These are phyloP conservation scores for Gymnothorax javanicus DNA, from an alignment of 2,797 vertebrate genomes.

Conservation along the genomic window DNA sequence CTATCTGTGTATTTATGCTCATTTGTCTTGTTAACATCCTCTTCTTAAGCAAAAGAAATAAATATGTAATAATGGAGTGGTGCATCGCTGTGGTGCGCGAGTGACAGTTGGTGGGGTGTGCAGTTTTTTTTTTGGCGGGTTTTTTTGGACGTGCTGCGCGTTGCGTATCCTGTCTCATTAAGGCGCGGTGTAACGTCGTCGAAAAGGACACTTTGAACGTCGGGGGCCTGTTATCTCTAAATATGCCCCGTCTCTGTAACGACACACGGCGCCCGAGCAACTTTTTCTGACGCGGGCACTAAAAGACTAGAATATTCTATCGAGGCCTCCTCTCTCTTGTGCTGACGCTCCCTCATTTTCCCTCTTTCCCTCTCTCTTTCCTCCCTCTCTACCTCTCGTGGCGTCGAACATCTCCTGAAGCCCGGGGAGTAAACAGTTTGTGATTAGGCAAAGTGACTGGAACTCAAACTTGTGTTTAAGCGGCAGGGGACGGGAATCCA, in stretches of 20 bases:
- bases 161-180: conserved; percentile 75
- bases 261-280: conserved; percentile 57
- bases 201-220: conserved; percentile 72
- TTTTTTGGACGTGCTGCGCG: conserved; percentile 59
- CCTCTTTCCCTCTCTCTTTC: conserved; percentile 57
- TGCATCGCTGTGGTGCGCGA: conserved; percentile 46
- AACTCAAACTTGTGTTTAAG: conserved; percentile 57
- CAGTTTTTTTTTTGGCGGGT: conserved; percentile 27
- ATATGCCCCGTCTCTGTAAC: conserved; percentile 77
- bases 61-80: conserved; percentile 58
- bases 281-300: conserved; percentile 33
- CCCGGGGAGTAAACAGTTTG: neutral
- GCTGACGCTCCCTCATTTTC: conserved; percentile 31
- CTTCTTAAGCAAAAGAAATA: conserved; percentile 59
- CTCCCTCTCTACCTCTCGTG: conserved; percentile 73
- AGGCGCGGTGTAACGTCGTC: conserved; percentile 69
- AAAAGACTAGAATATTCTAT: neutral
- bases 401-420: neutral
- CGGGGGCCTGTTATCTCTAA: conserved; percentile 71
- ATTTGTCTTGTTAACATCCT: conserved; percentile 77
- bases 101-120: conserved; percentile 62
- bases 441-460: neutral
- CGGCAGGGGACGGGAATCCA: conserved; percentile 70
- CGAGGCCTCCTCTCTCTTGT: conserved; percentile 47
- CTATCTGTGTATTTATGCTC: conserved; percentile 77